Evolutionary conservation across 2,888 invertebrate genomes (phyloP).

Genomic region (Thecocarcelia acutangulata): DNA sequence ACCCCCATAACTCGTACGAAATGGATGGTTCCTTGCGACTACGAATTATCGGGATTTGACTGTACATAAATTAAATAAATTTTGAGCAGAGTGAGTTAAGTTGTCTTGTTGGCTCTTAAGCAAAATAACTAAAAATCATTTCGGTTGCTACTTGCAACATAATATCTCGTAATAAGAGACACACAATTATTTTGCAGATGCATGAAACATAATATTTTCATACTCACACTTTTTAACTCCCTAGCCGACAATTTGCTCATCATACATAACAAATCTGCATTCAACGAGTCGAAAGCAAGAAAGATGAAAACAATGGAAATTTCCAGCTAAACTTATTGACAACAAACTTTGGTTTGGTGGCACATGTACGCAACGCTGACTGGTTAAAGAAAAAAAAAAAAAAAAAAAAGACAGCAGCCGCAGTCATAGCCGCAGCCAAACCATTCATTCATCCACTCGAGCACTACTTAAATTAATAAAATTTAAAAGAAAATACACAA

Average conservation of each 20-base stretch:
- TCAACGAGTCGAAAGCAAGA: not conserved
- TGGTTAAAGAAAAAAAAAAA: not conserved
- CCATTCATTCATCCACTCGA: not conserved
- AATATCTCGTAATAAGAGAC: conserved; percentile 11
- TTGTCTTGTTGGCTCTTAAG: no score
- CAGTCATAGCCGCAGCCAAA: not conserved
- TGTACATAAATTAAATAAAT: no score
- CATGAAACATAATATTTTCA: not conserved
- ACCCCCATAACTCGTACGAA: no score
- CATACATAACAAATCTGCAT: not conserved
- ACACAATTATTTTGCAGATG: not conserved
- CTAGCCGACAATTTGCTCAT: not conserved
- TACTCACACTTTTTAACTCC: not conserved
- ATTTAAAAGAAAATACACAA: conserved; percentile 36
- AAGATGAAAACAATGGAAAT: conserved; percentile 6
- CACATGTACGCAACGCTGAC: conserved; percentile 14
- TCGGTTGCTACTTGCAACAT: not conserved
- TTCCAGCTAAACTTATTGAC: conserved; percentile 26
- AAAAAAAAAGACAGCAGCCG: not conserved
- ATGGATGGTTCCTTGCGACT: no score
- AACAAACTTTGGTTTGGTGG: conserved; percentile 26
- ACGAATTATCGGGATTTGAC: no score
- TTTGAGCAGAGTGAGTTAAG: no score
- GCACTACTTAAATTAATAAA: conserved; percentile 48
- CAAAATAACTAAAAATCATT: no score